phyloP scores from a whole-genome alignment of 2,888 invertebrate genomes.

The Apamea anceps region DNA sequence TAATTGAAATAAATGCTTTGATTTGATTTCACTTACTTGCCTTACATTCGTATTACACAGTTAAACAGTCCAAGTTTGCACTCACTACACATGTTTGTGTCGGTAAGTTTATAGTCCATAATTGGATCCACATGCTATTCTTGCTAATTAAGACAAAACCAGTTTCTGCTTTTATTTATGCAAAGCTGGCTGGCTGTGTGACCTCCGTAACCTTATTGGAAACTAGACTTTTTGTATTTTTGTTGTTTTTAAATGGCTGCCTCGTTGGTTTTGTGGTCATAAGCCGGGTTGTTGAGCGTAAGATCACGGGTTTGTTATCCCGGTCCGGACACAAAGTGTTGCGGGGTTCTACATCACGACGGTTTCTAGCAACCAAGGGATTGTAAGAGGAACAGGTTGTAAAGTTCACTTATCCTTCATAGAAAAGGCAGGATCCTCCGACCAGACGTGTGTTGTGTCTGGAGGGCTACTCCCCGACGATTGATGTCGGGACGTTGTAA shows the following conservation, averaged over 20 bases:
- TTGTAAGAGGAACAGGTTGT: too few species aligned
- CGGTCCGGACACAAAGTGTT: neutral
- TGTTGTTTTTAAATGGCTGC: neutral
- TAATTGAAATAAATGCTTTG: neutral
- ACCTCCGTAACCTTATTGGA: neutral
- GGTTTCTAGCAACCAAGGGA: too few species aligned
- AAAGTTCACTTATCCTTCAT: too few species aligned
- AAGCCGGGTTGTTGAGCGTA: neutral
- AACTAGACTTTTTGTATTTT: constrained; percentile 1
- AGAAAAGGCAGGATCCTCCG: too few species aligned
- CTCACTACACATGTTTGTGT: neutral
- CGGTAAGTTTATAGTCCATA: neutral
- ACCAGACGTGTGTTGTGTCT: too few species aligned
- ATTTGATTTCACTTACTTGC: neutral
- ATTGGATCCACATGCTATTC: neutral
- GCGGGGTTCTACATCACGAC: neutral
- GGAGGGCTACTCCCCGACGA: too few species aligned
- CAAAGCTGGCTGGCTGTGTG: neutral
- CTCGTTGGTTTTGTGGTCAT: neutral
- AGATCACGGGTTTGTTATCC: neutral
- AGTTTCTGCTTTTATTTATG: constrained; percentile 24
- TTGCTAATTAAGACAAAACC: constrained; percentile 11
- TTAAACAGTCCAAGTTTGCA: neutral
- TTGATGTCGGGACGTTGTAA: too few species aligned
- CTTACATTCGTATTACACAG: neutral